Percentiles rank a stretch among this genome's conserved stretches.
These are phyloP conservation scores for Drosophila sturtevanti DNA, from an alignment of 1,140 invertebrate genomes.

Conservation along the genomic window DNA sequence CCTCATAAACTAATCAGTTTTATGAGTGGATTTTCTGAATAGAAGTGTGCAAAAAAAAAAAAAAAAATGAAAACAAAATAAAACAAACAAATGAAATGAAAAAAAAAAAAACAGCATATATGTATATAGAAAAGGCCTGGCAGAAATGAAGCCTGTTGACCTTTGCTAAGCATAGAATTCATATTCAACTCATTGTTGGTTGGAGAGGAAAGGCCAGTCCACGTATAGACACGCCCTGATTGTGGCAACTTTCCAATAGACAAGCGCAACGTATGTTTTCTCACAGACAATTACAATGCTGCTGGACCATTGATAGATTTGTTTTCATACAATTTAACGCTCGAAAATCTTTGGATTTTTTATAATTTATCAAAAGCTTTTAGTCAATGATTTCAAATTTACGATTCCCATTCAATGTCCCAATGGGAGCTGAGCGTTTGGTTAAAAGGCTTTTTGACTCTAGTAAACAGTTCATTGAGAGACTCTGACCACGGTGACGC, in stretches of 20 bases:
- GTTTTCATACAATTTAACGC: conserved; percentile 40
- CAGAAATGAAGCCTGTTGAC: conserved; percentile 55
- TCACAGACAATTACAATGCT: conserved; percentile 68
- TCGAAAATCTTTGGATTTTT: conserved; percentile 44
- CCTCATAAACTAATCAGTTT: conserved; percentile 60
- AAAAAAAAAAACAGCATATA: too few relatives aligned
- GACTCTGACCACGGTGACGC: conserved; percentile 47
- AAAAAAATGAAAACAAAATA: conserved; percentile 17
- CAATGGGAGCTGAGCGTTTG: conserved; percentile 61
- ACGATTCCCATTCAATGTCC: conserved; percentile 64
- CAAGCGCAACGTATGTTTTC: conserved; percentile 56
- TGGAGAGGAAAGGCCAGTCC: conserved; percentile 56
- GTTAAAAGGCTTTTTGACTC: conserved; percentile 60
- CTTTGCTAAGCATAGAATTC: conserved; percentile 39
- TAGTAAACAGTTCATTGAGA: conserved; percentile 69
- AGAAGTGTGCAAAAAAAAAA: conserved; percentile 53
- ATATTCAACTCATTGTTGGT: conserved; percentile 11
- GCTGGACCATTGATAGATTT: conserved; percentile 61
- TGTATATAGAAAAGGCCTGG: not conserved
- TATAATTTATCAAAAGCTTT: conserved; percentile 80
- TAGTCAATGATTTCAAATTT: conserved; percentile 80
- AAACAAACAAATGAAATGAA: not conserved
- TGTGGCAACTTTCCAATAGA: conserved; percentile 65
- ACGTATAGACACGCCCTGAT: conserved; percentile 54
- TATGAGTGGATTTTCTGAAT: conserved; percentile 48